A percentile compares a stretch with the other conserved stretches of the same genome.
Evolutionary conservation across 2,113 vertebrate genomes (phyloP).

Genomic region (Parus major): DNA sequence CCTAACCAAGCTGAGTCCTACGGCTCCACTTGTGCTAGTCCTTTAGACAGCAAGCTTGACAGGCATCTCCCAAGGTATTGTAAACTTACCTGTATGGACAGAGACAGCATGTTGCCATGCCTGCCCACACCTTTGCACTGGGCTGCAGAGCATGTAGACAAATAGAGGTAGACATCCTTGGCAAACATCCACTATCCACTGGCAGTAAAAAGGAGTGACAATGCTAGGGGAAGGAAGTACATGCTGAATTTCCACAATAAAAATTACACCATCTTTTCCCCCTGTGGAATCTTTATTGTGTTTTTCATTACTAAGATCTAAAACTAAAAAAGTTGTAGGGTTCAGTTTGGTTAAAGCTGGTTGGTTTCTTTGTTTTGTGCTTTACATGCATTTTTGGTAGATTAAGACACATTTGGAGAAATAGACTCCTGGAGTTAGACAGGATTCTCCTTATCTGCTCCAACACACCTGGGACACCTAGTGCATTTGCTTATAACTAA

Average conservation of each 20-base stretch:
- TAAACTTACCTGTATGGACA: accelerated
- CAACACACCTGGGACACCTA: neutral
- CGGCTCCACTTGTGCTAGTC: neutral
- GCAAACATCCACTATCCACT: neutral
- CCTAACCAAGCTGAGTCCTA: neutral
- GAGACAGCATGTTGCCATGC: neutral
- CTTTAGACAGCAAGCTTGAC: neutral
- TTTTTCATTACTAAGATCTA: neutral
- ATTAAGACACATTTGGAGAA: neutral
- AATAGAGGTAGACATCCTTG: neutral
- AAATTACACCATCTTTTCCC: neutral
- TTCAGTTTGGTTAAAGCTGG: neutral
- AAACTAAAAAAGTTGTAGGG: neutral
- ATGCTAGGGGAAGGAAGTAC: neutral
- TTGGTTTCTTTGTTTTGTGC: neutral
- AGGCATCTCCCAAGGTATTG: neutral
- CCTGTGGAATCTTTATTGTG: neutral
- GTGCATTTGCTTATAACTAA: neutral
- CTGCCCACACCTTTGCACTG: accelerated
- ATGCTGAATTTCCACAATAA: neutral
- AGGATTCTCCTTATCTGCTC: neutral
- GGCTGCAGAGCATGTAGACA: neutral
- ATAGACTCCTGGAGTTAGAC: neutral
- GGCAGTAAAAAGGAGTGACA: neutral
- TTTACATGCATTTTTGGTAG: neutral